phyloP scores from a whole-genome alignment of 1,140 invertebrate genomes.

The Atta cephalotes region DNA sequence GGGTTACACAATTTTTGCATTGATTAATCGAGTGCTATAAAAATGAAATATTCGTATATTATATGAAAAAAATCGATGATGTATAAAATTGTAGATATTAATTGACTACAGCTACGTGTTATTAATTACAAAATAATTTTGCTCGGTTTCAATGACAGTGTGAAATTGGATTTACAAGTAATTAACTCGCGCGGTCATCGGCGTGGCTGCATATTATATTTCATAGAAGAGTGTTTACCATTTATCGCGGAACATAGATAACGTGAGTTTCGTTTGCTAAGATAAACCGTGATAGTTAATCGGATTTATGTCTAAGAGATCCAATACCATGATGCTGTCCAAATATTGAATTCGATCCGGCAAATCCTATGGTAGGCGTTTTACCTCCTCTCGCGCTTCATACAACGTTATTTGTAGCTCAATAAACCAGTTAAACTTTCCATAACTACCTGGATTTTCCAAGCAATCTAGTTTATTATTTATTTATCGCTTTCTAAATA shows the following conservation, averaged over 20 bases:
- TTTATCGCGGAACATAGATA: neutral
- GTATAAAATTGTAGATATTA: slow-evolving; percentile 10
- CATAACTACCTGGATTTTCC: slow-evolving; percentile 11
- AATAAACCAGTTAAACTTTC: slow-evolving; percentile 24
- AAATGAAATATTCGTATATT: slow-evolving; percentile 2
- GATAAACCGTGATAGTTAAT: slow-evolving; percentile 25
- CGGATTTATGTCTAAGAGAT: slow-evolving; percentile 50
- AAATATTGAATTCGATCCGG: slow-evolving; percentile 46
- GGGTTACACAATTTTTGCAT: neutral
- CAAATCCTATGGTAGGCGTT: slow-evolving; percentile 27
- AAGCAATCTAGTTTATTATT: neutral
- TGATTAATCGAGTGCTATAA: neutral
- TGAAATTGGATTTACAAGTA: neutral
- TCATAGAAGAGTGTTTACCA: slow-evolving; percentile 16
- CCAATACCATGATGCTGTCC: slow-evolving; percentile 41
- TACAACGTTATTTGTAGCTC: slow-evolving; percentile 34
- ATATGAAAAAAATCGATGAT: neutral
- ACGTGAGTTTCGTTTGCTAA: slow-evolving; percentile 4
- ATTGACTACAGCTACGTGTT: neutral
- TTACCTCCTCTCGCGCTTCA: neutral
- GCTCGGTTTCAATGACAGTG: neutral
- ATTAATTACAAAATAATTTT: slow-evolving; percentile 23
- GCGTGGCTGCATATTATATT: neutral
- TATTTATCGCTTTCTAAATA: neutral
- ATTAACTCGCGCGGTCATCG: neutral